These are phyloP conservation scores for Nothocercus nigrocapillus DNA, from an alignment of 2,113 vertebrate species.

Conservation along the genomic window DNA sequence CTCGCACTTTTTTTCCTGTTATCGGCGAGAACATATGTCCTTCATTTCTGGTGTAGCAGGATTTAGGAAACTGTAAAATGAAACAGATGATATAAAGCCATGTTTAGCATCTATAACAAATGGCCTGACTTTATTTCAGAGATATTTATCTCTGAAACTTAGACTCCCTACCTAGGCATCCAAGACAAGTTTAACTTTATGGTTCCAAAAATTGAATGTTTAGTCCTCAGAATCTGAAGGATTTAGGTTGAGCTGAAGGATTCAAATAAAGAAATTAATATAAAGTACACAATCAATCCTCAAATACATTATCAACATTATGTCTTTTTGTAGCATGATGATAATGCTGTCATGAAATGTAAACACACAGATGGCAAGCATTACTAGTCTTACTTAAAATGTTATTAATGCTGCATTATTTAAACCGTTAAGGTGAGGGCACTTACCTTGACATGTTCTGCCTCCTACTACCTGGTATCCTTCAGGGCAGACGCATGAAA, in stretches of 20 bases:
- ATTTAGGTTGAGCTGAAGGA: not conserved
- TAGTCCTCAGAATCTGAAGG: not conserved
- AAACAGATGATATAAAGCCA: not conserved
- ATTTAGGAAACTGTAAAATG: not conserved
- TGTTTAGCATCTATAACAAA: not conserved
- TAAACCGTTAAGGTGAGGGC: not conserved
- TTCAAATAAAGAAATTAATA: not conserved
- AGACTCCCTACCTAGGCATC: not conserved
- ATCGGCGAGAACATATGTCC: not conserved
- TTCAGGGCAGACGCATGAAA: slow-evolving; percentile 91
- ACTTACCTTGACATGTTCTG: slow-evolving; percentile 91
- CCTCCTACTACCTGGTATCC: slow-evolving; percentile 91
- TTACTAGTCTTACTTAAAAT: not conserved
- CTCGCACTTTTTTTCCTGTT: not conserved
- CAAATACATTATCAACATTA: not conserved
- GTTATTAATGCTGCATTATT: not conserved
- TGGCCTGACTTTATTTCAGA: not conserved
- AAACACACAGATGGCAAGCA: not conserved
- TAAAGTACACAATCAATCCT: not conserved
- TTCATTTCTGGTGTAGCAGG: not conserved
- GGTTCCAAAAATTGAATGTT: not conserved
- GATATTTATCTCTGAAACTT: not conserved
- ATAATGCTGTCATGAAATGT: not conserved
- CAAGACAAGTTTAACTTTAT: not conserved
- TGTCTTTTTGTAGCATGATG: not conserved